Evolutionary conservation across 2,888 invertebrate species (phyloP).

Genomic region (Amblyteles armatorius): DNA sequence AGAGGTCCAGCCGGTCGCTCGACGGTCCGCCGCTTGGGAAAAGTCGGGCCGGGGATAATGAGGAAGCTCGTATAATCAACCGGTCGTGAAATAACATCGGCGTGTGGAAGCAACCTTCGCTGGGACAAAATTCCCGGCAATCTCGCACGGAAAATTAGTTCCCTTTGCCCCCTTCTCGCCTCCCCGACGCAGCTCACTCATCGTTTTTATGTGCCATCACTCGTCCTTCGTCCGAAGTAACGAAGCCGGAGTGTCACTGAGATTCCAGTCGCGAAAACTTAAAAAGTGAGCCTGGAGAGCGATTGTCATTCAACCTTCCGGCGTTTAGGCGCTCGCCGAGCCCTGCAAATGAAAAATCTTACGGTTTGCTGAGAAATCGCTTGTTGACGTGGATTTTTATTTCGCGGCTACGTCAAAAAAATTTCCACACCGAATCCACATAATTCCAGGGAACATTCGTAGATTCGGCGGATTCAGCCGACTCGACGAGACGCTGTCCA

Average conservation of each 20-base stretch:
- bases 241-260: not conserved
- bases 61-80: conserved; percentile 63
- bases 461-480: not conserved
- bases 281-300: conserved; percentile 7
- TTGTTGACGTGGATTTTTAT: not conserved
- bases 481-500: not conserved
- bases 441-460: not conserved
- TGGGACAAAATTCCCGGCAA: conserved; percentile 55
- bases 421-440: not conserved
- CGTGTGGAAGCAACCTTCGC: conserved; percentile 51
- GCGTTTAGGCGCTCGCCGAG: not conserved
- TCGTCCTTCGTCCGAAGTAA: not conserved
- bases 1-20: conserved; percentile 31
- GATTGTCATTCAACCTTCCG: conserved; percentile 20
- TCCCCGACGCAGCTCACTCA: conserved; percentile 27
- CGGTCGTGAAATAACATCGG: conserved; percentile 66
- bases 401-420: not conserved
- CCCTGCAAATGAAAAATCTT: not conserved
- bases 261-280: not conserved
- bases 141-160: conserved; percentile 60
- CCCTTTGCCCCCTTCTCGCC: conserved; percentile 13
- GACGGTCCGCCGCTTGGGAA: conserved; percentile 13
- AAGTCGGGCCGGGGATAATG: conserved; percentile 53
- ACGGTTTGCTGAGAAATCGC: not conserved
- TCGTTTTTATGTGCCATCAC: conserved; percentile 2